phyloP scores from a whole-genome alignment of 1,140 invertebrate genomes.

The Bombus consobrinus region DNA sequence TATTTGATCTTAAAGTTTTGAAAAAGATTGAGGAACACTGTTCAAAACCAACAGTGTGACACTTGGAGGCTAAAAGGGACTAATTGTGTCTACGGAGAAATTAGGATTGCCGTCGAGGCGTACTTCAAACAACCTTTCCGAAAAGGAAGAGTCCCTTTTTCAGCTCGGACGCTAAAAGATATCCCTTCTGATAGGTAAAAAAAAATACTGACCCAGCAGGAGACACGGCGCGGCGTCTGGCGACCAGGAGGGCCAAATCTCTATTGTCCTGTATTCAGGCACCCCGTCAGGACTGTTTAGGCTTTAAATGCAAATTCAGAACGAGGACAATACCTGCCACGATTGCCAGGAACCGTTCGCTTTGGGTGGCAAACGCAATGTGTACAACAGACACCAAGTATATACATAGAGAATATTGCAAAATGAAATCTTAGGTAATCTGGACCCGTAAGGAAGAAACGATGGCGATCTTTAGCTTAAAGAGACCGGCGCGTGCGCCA shows the following conservation, averaged over 20 bases:
- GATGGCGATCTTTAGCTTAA: no score
- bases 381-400: conserved; percentile 67
- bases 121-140: conserved; percentile 55
- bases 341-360: conserved; percentile 45
- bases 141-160: conserved; percentile 40
- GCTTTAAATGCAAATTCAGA: conserved; percentile 71
- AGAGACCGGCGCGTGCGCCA: no score
- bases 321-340: conserved; percentile 48
- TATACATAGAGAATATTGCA: conserved; percentile 28
- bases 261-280: conserved; percentile 33
- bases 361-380: conserved; percentile 67
- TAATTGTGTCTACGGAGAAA: conserved; percentile 67
- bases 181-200: background rate
- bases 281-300: conserved; percentile 60
- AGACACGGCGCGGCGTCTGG: conserved; percentile 54
- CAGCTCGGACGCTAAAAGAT: background rate
- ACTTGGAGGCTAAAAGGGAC: conserved; percentile 51
- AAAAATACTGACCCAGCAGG: conserved; percentile 60
- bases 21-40: background rate
- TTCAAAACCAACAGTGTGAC: conserved; percentile 6
- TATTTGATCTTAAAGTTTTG: no score
- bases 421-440: no score
- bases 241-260: conserved; percentile 24
- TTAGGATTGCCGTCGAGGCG: conserved; percentile 51
- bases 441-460: no score